Percentiles rank a stretch among this genome's conserved stretches.
Conservation (phyloP, 2,888 invertebrate species). For the Panopea generosa region DNA sequence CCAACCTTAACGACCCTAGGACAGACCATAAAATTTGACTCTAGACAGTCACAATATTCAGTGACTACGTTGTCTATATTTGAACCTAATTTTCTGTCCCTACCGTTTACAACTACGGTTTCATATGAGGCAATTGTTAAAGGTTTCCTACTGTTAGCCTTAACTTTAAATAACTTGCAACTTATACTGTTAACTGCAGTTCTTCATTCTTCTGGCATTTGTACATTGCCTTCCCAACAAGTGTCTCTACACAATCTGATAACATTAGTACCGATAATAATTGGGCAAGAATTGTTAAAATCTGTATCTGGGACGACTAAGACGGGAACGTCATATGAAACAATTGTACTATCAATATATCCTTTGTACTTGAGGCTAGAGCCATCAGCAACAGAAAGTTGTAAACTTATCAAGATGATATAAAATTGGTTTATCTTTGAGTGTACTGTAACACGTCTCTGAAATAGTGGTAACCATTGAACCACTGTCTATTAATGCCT, state of each 20-base stretch:
- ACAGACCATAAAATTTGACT: background rate
- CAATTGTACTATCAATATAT: background rate
- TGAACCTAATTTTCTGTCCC: background rate
- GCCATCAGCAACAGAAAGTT: constrained; percentile 11
- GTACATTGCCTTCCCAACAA: background rate
- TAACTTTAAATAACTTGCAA: background rate
- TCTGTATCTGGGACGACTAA: constrained; percentile 1
- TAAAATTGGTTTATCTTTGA: background rate
- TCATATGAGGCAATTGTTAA: constrained; percentile 2
- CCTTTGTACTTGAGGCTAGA: constrained; percentile 1
- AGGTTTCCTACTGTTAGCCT: background rate
- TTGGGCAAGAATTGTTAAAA: constrained; percentile 2
- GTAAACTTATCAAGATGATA: background rate
- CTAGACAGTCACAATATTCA: background rate
- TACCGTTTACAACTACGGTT: background rate
- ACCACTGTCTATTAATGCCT: background rate
- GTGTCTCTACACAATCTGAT: constrained; percentile 1
- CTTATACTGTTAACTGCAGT: background rate
- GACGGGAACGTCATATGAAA: background rate
- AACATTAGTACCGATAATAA: constrained; percentile 20
- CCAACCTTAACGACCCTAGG: background rate
- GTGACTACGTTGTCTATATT: constrained; percentile 15
- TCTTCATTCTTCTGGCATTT: background rate
- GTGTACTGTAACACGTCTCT: background rate
- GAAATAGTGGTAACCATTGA: background rate